phyloP scores from a whole-genome alignment of 2,113 vertebrate species.

The Archilochus colubris region DNA sequence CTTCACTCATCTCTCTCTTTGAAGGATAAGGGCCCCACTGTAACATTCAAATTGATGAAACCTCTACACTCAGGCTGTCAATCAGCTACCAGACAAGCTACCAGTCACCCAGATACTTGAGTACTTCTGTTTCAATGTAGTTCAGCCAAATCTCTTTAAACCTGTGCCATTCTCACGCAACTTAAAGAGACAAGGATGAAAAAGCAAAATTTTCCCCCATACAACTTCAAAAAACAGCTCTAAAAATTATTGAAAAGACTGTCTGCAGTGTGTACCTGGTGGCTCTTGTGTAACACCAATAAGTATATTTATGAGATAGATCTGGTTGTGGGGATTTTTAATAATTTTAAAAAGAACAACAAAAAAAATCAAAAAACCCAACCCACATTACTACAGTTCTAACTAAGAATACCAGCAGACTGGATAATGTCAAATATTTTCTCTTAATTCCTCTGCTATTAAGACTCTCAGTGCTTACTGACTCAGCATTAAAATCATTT shows the following conservation, averaged over 20 bases:
- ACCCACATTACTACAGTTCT: background rate
- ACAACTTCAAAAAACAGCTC: background rate
- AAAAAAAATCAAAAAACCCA: no score
- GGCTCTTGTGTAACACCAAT: background rate
- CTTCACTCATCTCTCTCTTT: background rate
- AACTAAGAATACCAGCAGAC: background rate
- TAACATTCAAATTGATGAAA: background rate
- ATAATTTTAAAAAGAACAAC: background rate
- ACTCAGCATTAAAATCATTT: slow-evolving; percentile 9
- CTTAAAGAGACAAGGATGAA: background rate
- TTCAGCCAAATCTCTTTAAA: background rate
- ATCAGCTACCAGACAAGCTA: background rate
- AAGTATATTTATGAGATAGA: background rate
- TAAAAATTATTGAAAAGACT: background rate
- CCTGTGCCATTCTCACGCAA: background rate
- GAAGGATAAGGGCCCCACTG: background rate
- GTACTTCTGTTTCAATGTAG: background rate
- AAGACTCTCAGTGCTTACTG: background rate
- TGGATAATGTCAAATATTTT: background rate
- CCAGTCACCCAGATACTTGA: background rate
- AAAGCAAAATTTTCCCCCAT: background rate
- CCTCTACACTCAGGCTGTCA: background rate
- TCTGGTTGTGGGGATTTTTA: background rate
- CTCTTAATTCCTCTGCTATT: background rate
- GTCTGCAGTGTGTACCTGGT: background rate